A percentile compares a stretch with the other conserved stretches of the same genome.
Evolutionary conservation across 2,888 invertebrate species (phyloP).

Genomic region (Tiphia femorata): DNA sequence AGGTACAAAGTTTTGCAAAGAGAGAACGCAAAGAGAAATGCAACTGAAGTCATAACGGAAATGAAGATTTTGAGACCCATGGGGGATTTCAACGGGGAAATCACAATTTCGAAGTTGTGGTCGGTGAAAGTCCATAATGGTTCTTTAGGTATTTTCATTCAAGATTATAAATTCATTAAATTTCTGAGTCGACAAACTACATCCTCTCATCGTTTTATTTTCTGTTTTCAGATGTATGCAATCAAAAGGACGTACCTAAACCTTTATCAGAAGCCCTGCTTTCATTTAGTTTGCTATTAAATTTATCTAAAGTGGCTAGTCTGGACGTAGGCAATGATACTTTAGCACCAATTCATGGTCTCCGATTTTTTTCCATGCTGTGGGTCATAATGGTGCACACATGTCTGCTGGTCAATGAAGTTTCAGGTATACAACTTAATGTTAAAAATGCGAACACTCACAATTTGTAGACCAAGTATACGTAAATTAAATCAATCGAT

Average conservation of each 20-base stretch:
- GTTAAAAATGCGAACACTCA: not conserved
- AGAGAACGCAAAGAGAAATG: conserved; percentile 24
- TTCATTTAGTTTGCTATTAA: conserved; percentile 57
- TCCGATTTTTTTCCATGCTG: conserved; percentile 76
- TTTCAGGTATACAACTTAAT: conserved; percentile 46
- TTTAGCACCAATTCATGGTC: conserved; percentile 73
- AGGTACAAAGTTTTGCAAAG: conserved; percentile 42
- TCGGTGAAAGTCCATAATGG: conserved; percentile 51
- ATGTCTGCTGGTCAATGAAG: conserved; percentile 55
- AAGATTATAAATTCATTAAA: not conserved
- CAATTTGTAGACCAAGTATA: no score
- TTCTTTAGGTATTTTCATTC: conserved; percentile 39
- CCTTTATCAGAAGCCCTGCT: conserved; percentile 53
- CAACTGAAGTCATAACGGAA: conserved; percentile 24
- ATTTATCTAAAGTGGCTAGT: conserved; percentile 54
- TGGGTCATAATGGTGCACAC: conserved; percentile 73
- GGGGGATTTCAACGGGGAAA: conserved; percentile 27
- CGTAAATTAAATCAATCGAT: not conserved
- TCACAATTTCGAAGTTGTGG: conserved; percentile 50
- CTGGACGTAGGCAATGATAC: conserved; percentile 69
- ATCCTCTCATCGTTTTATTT: not conserved
- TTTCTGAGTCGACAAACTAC: not conserved
- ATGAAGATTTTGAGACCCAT: conserved; percentile 16
- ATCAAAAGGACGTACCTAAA: conserved; percentile 44
- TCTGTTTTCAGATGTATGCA: conserved; percentile 42